Percentiles rank a stretch among this genome's conserved stretches.
These are phyloP conservation scores for Adelognathus sp. DNA, from an alignment of 2,888 invertebrate species.

Conservation along the genomic window DNA sequence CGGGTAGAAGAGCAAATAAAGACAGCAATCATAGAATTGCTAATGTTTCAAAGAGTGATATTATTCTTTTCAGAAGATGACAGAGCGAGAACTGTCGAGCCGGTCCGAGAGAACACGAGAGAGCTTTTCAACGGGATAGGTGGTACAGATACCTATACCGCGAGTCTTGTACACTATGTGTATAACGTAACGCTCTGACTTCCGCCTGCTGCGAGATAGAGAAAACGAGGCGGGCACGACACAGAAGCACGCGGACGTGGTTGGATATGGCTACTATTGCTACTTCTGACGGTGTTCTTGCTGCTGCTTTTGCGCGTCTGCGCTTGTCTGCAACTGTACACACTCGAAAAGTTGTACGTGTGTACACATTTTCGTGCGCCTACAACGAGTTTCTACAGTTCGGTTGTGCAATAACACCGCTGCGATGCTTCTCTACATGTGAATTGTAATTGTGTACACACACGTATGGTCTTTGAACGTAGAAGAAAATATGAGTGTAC, in stretches of 20 bases:
- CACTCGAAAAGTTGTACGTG: background rate
- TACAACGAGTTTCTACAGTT: background rate
- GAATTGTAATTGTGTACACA: conserved; percentile 26
- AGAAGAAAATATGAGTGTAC: conserved; percentile 27
- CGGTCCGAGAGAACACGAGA: conserved; percentile 11
- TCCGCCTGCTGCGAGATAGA: conserved; percentile 27
- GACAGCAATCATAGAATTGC: conserved; percentile 77
- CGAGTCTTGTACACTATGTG: conserved; percentile 25
- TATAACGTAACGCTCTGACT: conserved; percentile 26
- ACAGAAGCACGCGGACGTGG: conserved; percentile 36
- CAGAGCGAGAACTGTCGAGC: conserved; percentile 58
- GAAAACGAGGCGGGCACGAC: conserved; percentile 40
- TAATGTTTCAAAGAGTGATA: conserved; percentile 77
- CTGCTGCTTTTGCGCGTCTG: conserved; percentile 35
- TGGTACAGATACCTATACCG: conserved; percentile 7
- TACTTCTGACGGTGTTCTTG: conserved; percentile 34
- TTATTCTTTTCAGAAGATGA: conserved; percentile 74
- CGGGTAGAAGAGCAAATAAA: conserved; percentile 70
- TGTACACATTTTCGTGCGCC: background rate
- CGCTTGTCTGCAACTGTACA: conserved; percentile 21
- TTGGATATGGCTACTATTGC: conserved; percentile 30
- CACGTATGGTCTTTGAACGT: background rate
- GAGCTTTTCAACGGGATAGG: conserved; percentile 39
- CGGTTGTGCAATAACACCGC: background rate
- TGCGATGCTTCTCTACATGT: background rate